Percentiles rank a stretch among this genome's conserved stretches.
Conservation (phyloP, 2,797 vertebrate species). For the Salmo trutta region DNA sequence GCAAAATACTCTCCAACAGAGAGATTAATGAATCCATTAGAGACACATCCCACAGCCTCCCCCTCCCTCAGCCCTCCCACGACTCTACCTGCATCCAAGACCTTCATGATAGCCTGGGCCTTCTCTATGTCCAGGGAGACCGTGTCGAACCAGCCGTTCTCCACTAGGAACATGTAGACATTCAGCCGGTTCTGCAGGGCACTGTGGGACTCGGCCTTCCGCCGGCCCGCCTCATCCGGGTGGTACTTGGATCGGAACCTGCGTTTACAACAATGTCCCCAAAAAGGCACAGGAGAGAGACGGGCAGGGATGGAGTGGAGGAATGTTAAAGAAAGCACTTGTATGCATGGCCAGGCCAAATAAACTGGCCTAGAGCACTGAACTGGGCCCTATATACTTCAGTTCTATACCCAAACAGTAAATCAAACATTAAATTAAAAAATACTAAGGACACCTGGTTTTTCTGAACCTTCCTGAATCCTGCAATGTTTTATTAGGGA, state of each 20-base stretch:
- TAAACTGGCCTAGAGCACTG: not conserved
- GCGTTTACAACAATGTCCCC: conserved; percentile 51
- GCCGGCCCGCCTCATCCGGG: conserved; percentile 86
- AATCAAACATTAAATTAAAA: not conserved
- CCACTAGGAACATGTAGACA: conserved; percentile 86
- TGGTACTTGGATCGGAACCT: conserved; percentile 95
- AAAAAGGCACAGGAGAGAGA: conserved; percentile 3
- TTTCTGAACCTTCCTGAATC: not conserved
- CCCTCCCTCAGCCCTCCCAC: not conserved
- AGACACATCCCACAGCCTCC: not conserved
- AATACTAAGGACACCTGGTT: not conserved
- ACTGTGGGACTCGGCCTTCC: conserved; percentile 82
- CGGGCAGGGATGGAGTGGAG: conserved; percentile 6
- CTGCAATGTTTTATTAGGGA: conserved; percentile 1
- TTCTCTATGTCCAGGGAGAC: conserved; percentile 89
- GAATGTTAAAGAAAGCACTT: conserved; percentile 40
- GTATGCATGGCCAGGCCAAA: not conserved
- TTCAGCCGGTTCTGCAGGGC: conserved; percentile 84
- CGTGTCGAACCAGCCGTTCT: conserved; percentile 84
- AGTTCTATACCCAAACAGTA: conserved; percentile 22
- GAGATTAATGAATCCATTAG: not conserved
- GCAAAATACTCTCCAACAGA: not conserved
- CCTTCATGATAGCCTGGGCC: conserved; percentile 83
- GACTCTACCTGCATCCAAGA: conserved; percentile 85
- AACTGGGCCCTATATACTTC: not conserved